Percentiles rank a stretch among this genome's conserved stretches.
Evolutionary conservation across 1,140 invertebrate species (phyloP).

Genomic region (Habropoda laboriosa): DNA sequence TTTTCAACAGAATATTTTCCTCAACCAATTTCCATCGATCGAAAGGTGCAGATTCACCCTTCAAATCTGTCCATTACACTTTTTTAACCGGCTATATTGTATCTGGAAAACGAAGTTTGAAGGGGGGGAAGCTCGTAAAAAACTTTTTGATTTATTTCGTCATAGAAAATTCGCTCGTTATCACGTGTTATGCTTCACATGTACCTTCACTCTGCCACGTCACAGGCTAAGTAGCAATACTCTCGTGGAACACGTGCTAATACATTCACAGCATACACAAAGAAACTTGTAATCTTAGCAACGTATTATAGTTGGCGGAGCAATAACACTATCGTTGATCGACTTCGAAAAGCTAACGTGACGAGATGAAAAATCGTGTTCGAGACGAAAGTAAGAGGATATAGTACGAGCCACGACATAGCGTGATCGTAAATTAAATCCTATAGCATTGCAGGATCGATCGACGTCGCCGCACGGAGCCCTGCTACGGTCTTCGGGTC

Average conservation of each 20-base stretch:
- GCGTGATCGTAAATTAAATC: no score
- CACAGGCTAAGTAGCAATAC: neutral
- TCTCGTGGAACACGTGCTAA: neutral
- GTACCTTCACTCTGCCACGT: neutral
- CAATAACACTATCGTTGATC: slow-evolving; percentile 38
- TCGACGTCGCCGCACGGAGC: no score
- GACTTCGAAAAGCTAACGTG: neutral
- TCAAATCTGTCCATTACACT: no score
- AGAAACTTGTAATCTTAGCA: neutral
- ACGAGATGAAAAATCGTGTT: neutral
- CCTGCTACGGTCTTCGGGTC: no score
- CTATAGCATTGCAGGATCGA: no score
- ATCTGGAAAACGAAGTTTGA: neutral
- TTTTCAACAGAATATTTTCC: no score
- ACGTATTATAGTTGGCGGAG: slow-evolving; percentile 34
- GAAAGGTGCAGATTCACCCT: no score
- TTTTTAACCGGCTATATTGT: no score
- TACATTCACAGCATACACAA: slow-evolving; percentile 6
- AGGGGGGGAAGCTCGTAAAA: no score
- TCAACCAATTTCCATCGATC: no score
- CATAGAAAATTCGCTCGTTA: neutral
- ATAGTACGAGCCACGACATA: no score
- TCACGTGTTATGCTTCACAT: neutral
- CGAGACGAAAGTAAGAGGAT: slow-evolving; percentile 7
- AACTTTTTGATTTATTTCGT: neutral